Evolutionary conservation across 2,888 invertebrate genomes (phyloP).

Genomic region (Caenorhabditis sp.): DNA sequence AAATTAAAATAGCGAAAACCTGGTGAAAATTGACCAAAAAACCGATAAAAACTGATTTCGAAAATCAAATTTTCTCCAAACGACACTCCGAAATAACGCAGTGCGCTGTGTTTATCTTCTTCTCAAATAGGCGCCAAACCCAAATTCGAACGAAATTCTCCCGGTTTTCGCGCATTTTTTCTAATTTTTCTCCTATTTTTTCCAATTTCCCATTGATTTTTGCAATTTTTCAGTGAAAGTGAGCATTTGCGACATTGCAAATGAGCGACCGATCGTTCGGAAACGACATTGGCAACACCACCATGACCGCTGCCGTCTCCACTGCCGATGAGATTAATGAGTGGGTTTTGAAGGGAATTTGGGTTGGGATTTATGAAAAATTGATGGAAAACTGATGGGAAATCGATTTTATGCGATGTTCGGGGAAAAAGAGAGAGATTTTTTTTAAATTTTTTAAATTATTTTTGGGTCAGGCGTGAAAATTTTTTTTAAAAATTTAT

Average conservation of each 20-base stretch:
- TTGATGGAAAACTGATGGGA: neutral
- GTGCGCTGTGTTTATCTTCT: slow-evolving; percentile 24
- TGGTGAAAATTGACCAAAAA: neutral
- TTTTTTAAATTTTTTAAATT: too few species aligned
- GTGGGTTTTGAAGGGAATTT: slow-evolving; percentile 14
- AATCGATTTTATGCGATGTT: too few species aligned
- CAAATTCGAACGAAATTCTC: neutral
- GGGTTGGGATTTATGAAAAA: neutral
- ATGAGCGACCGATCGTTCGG: slow-evolving; percentile 59
- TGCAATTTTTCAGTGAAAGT: neutral
- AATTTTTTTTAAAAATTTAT: too few species aligned
- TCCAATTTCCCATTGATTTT: neutral
- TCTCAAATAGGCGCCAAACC: neutral
- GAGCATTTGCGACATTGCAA: slow-evolving; percentile 7
- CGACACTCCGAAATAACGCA: slow-evolving; percentile 46
- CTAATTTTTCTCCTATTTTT: neutral
- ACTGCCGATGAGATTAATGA: slow-evolving; percentile 13
- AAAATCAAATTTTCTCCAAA: slow-evolving; percentile 26
- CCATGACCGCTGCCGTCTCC: slow-evolving; percentile 36
- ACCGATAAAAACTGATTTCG: slow-evolving; percentile 16
- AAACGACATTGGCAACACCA: slow-evolving; percentile 48
- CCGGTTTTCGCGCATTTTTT: neutral
- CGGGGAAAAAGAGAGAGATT: too few species aligned
- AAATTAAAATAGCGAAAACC: slow-evolving; percentile 6
- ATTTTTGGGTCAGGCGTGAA: too few species aligned